phyloP scores from a whole-genome alignment of 35 echinoderm and acorn worm genomes.

The Lytechinus variegatus region DNA sequence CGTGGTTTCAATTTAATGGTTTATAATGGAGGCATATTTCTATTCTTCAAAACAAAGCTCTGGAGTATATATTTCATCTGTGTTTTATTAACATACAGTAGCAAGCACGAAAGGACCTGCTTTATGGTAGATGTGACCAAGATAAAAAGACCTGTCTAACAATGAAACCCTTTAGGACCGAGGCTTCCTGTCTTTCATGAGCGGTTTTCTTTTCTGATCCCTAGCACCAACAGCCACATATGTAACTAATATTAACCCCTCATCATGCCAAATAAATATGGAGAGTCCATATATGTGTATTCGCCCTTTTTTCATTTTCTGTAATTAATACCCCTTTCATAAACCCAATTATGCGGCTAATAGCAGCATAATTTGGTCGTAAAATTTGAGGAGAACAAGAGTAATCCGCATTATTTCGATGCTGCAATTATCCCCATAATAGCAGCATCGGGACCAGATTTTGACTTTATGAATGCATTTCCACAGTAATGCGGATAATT shows the following conservation, averaged over 20 bases:
- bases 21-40: background rate
- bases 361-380: too few relatives aligned
- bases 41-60: background rate
- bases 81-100: background rate
- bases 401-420: too few relatives aligned
- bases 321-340: too few relatives aligned
- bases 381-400: too few relatives aligned
- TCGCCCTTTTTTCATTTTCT: too few relatives aligned
- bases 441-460: too few relatives aligned
- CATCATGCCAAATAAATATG: too few relatives aligned
- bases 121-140: background rate
- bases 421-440: too few relatives aligned
- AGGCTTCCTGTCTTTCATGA: background rate
- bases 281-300: too few relatives aligned
- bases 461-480: too few relatives aligned
- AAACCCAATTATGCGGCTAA: too few relatives aligned
- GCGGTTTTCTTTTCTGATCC: background rate
- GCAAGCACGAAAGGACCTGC: background rate
- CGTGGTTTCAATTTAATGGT: background rate
- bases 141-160: background rate
- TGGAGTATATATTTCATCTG: background rate
- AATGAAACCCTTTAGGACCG: background rate
- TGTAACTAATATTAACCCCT: background rate
- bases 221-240: background rate
- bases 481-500: too few relatives aligned